Conservation (phyloP, 2,888 invertebrate species). For the Aporophyla nigra region DNA sequence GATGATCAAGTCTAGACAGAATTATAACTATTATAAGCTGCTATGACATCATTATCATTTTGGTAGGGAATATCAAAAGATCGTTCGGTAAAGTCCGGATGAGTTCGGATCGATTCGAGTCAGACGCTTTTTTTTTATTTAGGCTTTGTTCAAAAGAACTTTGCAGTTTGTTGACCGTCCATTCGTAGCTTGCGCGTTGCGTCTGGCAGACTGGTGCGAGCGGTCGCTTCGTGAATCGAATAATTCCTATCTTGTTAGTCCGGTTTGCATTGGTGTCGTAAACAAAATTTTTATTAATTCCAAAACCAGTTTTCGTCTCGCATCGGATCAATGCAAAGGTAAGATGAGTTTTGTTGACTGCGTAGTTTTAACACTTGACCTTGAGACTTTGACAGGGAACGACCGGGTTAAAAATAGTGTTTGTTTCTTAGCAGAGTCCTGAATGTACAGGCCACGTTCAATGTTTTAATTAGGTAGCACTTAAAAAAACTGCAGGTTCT, state of each 20-base stretch:
- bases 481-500: background rate
- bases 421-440: slow-evolving; percentile 4
- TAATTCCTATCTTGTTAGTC: slow-evolving; percentile 38
- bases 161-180: slow-evolving; percentile 28
- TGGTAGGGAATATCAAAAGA: slow-evolving; percentile 6
- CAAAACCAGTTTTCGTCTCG: slow-evolving; percentile 47
- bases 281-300: slow-evolving; percentile 34
- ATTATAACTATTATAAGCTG: background rate
- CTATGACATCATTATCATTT: slow-evolving; percentile 47
- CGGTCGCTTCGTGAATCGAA: slow-evolving; percentile 8
- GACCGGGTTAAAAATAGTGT: background rate
- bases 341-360: slow-evolving; percentile 37
- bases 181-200: slow-evolving; percentile 44
- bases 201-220: slow-evolving; percentile 20
- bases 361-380: slow-evolving; percentile 13
- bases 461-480: background rate
- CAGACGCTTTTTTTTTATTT: slow-evolving; percentile 49
- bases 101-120: slow-evolving; percentile 38
- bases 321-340: slow-evolving; percentile 44
- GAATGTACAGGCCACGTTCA: slow-evolving; percentile 13
- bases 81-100: slow-evolving; percentile 49
- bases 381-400: slow-evolving; percentile 30
- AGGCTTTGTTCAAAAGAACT: slow-evolving; percentile 38
- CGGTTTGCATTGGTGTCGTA: slow-evolving; percentile 44
- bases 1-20: background rate